Conservation (phyloP, 92 coral and sea anemone species). For the Porites cylindrica region DNA sequence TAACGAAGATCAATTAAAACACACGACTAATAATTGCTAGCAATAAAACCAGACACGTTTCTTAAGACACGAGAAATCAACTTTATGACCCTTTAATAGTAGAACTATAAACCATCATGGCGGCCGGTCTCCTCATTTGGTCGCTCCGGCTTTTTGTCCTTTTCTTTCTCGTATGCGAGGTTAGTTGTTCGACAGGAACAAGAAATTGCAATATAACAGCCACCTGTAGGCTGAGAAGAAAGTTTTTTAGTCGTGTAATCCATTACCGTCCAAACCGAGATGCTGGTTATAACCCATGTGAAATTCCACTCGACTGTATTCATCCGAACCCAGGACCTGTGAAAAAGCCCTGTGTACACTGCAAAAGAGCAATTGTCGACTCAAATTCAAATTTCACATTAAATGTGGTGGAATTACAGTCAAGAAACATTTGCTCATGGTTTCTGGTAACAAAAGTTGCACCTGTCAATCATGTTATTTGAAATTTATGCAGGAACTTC, state of each 20-base stretch:
- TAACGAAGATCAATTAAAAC: no score
- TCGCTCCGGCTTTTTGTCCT: neutral
- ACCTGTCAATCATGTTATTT: constrained; percentile 9
- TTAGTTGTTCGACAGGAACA: neutral
- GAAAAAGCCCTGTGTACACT: neutral
- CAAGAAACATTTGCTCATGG: neutral
- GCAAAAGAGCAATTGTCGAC: neutral
- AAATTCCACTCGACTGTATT: constrained; percentile 7
- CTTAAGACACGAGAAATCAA: no score
- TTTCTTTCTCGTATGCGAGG: neutral
- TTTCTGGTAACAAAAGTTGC: constrained; percentile 7
- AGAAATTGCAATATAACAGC: neutral
- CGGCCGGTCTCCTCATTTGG: no score
- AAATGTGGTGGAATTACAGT: no score
- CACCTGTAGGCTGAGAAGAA: neutral
- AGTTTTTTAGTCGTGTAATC: constrained; percentile 15
- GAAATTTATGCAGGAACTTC: constrained; percentile 6
- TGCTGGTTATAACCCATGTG: constrained; percentile 7
- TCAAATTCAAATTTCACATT: no score
- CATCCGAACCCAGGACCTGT: neutral
- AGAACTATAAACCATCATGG: no score
- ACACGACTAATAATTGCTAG: no score
- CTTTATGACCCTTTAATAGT: no score
- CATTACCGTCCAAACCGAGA: neutral
- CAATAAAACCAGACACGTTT: no score